Evolutionary conservation across 2,113 vertebrate species (phyloP).

Genomic region (Echinops telfairi): DNA sequence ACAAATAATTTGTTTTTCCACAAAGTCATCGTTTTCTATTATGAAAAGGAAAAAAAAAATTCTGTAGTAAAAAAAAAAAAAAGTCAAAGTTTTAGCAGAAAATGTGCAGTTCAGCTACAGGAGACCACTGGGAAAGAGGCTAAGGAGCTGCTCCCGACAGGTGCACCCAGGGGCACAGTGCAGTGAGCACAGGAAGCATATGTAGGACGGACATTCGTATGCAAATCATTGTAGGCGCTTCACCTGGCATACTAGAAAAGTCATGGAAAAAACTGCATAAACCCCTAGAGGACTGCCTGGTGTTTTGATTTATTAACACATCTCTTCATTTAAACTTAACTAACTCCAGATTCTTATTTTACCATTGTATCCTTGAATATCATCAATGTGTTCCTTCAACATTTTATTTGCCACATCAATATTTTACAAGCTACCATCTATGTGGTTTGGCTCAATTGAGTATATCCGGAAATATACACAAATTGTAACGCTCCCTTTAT

Average conservation of each 20-base stretch:
- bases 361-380: neutral
- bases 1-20: neutral
- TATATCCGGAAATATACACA: neutral
- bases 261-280: neutral
- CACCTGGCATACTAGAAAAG: neutral
- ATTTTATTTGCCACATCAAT: neutral
- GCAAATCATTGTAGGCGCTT: neutral
- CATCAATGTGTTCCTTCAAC: neutral
- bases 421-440: neutral
- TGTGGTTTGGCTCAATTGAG: neutral
- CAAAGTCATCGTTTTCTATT: neutral
- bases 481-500: neutral
- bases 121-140: neutral
- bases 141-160: neutral
- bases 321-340: neutral
- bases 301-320: neutral
- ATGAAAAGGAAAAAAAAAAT: slow-evolving; percentile 44
- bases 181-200: neutral
- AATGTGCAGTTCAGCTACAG: neutral
- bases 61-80: neutral
- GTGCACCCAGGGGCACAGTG: neutral
- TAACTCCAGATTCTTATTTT: neutral
- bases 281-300: neutral
- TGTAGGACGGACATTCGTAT: neutral
- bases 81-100: neutral